A percentile compares a stretch with the other conserved stretches of the same genome.
Evolutionary conservation across 2,113 vertebrate species (phyloP).

Genomic region (Picathartes gymnocephalus): DNA sequence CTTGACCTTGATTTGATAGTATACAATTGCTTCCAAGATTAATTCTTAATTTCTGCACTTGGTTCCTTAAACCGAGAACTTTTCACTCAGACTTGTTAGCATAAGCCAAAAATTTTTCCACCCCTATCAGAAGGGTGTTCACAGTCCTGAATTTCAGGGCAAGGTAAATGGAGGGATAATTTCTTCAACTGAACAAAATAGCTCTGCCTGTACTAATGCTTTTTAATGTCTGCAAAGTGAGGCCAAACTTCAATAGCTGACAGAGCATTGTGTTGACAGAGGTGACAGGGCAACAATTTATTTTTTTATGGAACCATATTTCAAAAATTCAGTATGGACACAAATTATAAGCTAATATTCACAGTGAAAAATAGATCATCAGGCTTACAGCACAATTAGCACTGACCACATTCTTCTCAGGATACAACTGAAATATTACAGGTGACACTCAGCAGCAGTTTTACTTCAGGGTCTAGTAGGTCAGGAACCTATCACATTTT

Average conservation of each 20-base stretch:
- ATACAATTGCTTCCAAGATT: neutral
- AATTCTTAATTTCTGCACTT: neutral
- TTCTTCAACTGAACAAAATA: neutral
- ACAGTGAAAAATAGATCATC: neutral
- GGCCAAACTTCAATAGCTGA: neutral
- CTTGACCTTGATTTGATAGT: neutral
- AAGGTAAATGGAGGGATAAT: neutral
- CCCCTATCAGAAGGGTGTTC: neutral
- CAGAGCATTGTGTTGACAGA: neutral
- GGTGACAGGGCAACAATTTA: neutral
- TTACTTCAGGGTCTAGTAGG: neutral
- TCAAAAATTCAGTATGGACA: slow-evolving; percentile 10
- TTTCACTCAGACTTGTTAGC: neutral
- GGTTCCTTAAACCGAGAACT: neutral
- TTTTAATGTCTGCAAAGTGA: neutral
- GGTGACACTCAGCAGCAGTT: neutral
- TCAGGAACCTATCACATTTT: neutral
- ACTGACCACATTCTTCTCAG: neutral
- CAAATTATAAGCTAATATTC: neutral
- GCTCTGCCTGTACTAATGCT: neutral
- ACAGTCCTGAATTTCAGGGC: neutral
- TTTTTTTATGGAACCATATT: neutral
- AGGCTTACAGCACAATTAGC: neutral
- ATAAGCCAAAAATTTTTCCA: neutral
- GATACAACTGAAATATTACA: neutral